Evolutionary conservation across 2,113 vertebrate genomes (phyloP), one percentile per base, ranked within the genome.

Genomic region (Ifrita kowaldi): DNA sequence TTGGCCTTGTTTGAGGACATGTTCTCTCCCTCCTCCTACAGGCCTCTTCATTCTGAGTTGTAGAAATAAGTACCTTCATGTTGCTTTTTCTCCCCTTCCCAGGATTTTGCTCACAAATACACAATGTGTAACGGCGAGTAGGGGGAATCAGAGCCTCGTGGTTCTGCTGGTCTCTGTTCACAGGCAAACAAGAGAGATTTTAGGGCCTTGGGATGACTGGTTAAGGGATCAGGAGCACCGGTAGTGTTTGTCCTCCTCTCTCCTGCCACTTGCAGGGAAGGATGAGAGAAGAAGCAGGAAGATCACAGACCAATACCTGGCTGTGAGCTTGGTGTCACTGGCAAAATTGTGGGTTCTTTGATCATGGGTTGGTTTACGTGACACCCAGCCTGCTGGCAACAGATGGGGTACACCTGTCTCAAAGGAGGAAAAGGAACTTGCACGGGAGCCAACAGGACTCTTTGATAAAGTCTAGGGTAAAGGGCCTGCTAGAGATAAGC

Each of bases 51-150:
- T 60, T 90, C 33, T 55, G 12, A 67, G 55, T 35, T 93, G 52
- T 30, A 82, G 62, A 50, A 87, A 55, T 8, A 21, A 19, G 2
- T 55, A n/a, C 16, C 7, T 82, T 74, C 12, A 13, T 4, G 12
- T 21, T 59, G 18, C 8, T 68, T 67, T 56, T 87, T 33, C 12
- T 71, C 10, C 20, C 11, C 10, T 70, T 84, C 16, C 13, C 17
- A 81, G 37, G 64, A 62, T 70, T 91, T 84, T 84, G 7, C 13
- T 70, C 37, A 70, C 20, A 75, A 75, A 59, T 14, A 67, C 30
- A 16, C 42, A 55, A 14, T 17, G 3, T 52, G 28, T 74, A 87
- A 75, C 0, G 1, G 32, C 0, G 1, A 84, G 35, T 42, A 79
- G 7, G 13, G 20, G 3, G 12, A 81, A 79, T 50, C 4, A 8